Conservation (phyloP, 2,113 vertebrate genomes). For the Cyanocitta stelleri region DNA sequence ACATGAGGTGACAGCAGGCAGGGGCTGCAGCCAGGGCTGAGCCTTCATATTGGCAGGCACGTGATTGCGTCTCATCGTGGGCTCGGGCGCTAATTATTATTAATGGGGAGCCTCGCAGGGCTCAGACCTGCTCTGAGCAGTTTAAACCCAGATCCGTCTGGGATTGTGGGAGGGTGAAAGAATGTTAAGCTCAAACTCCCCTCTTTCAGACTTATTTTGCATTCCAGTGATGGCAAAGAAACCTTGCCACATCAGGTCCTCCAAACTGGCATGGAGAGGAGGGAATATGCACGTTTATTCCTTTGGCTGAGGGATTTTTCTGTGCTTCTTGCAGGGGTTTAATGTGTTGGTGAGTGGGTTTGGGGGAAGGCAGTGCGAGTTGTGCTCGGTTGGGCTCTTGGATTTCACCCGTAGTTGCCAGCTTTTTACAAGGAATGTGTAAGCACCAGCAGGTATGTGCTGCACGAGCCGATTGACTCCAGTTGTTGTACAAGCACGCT, state of each 20-base stretch:
- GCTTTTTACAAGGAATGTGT: neutral
- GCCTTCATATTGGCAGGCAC: neutral
- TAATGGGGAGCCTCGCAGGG: neutral
- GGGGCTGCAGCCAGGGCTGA: neutral
- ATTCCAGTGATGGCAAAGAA: conserved; percentile 10
- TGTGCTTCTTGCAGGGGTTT: neutral
- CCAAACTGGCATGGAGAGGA: neutral
- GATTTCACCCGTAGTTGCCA: neutral
- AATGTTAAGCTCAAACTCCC: neutral
- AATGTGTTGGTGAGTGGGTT: neutral
- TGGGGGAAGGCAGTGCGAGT: neutral
- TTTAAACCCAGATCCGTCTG: neutral
- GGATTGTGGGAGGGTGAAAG: neutral
- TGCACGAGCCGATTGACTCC: neutral
- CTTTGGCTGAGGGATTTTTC: neutral
- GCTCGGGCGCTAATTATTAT: neutral
- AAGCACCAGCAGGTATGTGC: neutral
- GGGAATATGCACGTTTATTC: neutral
- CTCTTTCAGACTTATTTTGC: neutral
- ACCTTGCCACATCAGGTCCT: conserved; percentile 14
- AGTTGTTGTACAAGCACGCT: neutral
- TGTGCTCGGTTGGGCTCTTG: neutral
- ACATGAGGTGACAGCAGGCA: conserved; percentile 28
- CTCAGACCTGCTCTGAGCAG: neutral
- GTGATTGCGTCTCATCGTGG: neutral